These are phyloP conservation scores for Achatina immaculata DNA, from an alignment of 1,140 invertebrate genomes.

Conservation along the genomic window DNA sequence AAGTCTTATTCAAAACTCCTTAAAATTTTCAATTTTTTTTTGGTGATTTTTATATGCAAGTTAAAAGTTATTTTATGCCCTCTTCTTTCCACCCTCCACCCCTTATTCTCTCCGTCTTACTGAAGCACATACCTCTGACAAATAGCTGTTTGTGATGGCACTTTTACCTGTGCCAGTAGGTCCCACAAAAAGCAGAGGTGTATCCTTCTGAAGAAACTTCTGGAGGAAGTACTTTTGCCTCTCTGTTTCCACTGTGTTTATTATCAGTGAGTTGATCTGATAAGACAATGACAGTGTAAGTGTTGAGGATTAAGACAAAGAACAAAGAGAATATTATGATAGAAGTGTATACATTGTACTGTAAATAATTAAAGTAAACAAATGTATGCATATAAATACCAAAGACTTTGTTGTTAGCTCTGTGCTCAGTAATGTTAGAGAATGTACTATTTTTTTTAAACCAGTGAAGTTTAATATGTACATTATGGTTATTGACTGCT, in stretches of 20 bases:
- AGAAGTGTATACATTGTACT: background rate
- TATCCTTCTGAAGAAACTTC: slow-evolving; percentile 58
- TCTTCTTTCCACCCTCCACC: no score
- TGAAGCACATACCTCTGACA: slow-evolving; percentile 48
- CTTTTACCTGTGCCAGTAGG: slow-evolving; percentile 70
- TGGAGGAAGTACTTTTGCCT: slow-evolving; percentile 68
- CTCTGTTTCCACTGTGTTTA: slow-evolving; percentile 69
- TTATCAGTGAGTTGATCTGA: slow-evolving; percentile 69
- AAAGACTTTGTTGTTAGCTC: no score
- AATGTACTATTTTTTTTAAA: no score
- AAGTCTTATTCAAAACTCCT: no score
- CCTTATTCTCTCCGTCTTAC: no score
- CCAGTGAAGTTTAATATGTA: no score
- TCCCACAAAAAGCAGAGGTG: slow-evolving; percentile 68
- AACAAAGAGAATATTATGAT: background rate
- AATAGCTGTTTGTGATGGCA: slow-evolving; percentile 69
- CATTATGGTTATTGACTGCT: no score
- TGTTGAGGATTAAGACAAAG: background rate
- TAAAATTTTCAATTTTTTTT: no score
- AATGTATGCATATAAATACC: no score
- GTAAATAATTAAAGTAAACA: background rate
- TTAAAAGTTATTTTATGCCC: no score
- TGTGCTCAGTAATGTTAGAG: no score
- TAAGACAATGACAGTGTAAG: background rate
- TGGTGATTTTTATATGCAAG: no score